phyloP scores from a whole-genome alignment of 2,888 invertebrate genomes.

The Yponomeuta plumbellus region DNA sequence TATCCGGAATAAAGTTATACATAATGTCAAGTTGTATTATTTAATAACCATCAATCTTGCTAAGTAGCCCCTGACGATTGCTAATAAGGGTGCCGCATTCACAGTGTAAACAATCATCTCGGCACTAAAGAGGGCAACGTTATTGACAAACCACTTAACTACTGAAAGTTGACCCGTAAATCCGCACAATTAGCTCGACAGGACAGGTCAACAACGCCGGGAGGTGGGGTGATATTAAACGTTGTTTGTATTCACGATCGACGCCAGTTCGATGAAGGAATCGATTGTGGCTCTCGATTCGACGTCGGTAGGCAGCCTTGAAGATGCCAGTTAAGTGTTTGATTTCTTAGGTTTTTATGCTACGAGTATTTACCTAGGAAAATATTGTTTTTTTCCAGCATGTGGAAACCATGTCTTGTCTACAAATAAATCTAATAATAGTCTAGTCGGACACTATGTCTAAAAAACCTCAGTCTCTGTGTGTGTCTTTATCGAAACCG shows the following conservation, averaged over 20 bases:
- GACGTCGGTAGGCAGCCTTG: neutral
- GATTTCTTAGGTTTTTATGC: neutral
- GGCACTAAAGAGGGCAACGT: conserved; percentile 34
- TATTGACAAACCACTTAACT: conserved; percentile 5
- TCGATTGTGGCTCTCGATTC: conserved; percentile 6
- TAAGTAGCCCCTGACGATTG: neutral
- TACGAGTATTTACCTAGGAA: neutral
- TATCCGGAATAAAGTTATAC: too few species aligned
- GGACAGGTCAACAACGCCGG: neutral
- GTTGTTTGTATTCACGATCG: conserved; percentile 22
- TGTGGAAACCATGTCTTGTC: too few species aligned
- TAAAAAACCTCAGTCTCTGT: too few species aligned
- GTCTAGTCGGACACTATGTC: too few species aligned
- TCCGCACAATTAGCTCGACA: neutral
- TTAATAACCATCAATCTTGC: neutral
- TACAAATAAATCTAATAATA: too few species aligned
- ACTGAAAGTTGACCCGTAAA: neutral
- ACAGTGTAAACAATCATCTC: conserved; percentile 28
- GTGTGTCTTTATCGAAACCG: too few species aligned
- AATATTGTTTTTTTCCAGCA: neutral
- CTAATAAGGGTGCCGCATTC: conserved; percentile 9
- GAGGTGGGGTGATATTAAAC: conserved; percentile 14
- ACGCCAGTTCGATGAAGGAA: neutral
- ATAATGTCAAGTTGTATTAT: neutral
- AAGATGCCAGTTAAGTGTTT: neutral